phyloP scores from a whole-genome alignment of 2,888 invertebrate species.

The Netelia virgata region DNA sequence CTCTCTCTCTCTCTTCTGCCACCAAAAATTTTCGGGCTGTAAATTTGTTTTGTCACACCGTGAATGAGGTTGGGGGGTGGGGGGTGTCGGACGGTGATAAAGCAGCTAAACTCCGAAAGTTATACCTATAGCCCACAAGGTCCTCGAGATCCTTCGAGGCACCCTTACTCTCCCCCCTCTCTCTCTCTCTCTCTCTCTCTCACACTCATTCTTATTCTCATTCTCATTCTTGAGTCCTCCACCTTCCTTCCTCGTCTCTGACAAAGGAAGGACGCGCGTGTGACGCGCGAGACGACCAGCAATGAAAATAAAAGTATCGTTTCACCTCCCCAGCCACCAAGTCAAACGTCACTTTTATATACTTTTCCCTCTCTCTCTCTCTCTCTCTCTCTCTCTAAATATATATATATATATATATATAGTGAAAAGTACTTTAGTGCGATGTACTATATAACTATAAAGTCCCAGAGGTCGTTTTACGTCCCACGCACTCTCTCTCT shows the following conservation, averaged over 20 bases:
- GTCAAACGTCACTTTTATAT: slow-evolving; percentile 34
- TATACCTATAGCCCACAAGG: slow-evolving; percentile 66
- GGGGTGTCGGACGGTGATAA: slow-evolving; percentile 70
- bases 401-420: too few species aligned
- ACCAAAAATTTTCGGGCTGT: slow-evolving; percentile 67
- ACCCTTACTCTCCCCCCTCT: slow-evolving; percentile 25
- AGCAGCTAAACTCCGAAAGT: slow-evolving; percentile 72
- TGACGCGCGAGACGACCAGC: slow-evolving; percentile 3
- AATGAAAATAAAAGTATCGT: slow-evolving; percentile 53
- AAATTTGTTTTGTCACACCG: slow-evolving; percentile 78
- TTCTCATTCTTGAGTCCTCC: slow-evolving; percentile 24
- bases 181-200: slow-evolving; percentile 17
- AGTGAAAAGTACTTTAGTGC: not conserved
- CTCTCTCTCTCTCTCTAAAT: too few species aligned
- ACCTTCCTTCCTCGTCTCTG: not conserved
- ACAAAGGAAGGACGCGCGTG: slow-evolving; percentile 53
- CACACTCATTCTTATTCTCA: not conserved
- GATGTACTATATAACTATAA: slow-evolving; percentile 8
- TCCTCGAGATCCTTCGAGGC: slow-evolving; percentile 59
- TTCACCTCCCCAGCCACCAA: slow-evolving; percentile 17
- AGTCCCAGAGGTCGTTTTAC: slow-evolving; percentile 28
- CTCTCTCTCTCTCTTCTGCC: too few species aligned
- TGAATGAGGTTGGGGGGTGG: slow-evolving; percentile 59
- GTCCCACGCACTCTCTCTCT: slow-evolving; percentile 15
- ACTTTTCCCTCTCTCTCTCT: slow-evolving; percentile 3